These are phyloP conservation scores for Callocephalon fimbriatum DNA, from an alignment of 2,113 vertebrate species.

Conservation along the genomic window DNA sequence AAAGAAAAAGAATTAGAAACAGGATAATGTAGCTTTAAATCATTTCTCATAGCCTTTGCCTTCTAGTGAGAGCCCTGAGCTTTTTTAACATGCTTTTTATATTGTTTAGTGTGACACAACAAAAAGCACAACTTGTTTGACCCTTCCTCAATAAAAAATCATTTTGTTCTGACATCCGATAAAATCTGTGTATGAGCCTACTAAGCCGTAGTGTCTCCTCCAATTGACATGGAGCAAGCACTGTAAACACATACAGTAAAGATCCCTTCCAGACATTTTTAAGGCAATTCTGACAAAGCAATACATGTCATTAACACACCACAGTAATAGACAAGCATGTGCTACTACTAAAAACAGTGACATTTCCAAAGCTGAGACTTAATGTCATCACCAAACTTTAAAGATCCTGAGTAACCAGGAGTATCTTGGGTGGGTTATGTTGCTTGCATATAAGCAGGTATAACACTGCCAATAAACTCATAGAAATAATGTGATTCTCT, in stretches of 20 bases:
- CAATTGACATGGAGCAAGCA: conserved; percentile 40
- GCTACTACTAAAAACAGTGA: neutral
- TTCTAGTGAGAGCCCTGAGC: conserved; percentile 56
- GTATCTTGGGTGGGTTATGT: neutral
- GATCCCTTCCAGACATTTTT: neutral
- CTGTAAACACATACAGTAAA: conserved; percentile 54
- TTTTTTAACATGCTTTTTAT: conserved; percentile 72
- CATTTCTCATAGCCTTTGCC: conserved; percentile 74
- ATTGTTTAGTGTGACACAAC: conserved; percentile 80
- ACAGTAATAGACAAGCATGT: neutral
- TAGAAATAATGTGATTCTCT: neutral
- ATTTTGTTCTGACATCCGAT: conserved; percentile 78
- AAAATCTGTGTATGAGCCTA: conserved; percentile 59
- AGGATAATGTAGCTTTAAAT: conserved; percentile 88
- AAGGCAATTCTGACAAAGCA: neutral
- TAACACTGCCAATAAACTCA: neutral
- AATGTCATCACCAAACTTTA: neutral
- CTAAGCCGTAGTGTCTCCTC: conserved; percentile 66
- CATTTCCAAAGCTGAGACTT: neutral
- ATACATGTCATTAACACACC: neutral
- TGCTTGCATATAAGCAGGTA: neutral
- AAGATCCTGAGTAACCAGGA: neutral
- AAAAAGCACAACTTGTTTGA: conserved; percentile 76
- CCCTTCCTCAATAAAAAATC: conserved; percentile 78
- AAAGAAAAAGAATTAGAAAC: conserved; percentile 88